These are phyloP conservation scores for Pteromalus puparum DNA, from an alignment of 1,140 invertebrate genomes.

Conservation along the genomic window DNA sequence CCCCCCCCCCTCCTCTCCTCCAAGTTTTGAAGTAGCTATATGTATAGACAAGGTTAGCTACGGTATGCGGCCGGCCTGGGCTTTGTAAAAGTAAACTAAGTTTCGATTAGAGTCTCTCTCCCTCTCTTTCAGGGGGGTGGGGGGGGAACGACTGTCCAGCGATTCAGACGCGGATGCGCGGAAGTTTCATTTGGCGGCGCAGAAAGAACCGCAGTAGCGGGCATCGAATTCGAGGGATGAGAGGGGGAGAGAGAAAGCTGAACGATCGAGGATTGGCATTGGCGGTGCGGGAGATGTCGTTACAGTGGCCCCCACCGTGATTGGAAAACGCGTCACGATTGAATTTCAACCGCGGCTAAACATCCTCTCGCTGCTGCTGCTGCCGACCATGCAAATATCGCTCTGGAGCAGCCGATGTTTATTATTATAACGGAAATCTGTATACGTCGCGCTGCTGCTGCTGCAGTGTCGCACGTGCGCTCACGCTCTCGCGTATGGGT, in stretches of 20 bases:
- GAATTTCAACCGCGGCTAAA: slow-evolving; percentile 51
- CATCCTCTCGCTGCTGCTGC: background rate
- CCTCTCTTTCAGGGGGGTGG: background rate
- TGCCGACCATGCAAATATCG: slow-evolving; percentile 44
- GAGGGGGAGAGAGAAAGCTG: slow-evolving; percentile 20
- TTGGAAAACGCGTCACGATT: slow-evolving; percentile 54
- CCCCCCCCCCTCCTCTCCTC: background rate
- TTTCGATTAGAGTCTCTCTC: slow-evolving; percentile 60
- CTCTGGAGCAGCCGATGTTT: slow-evolving; percentile 34
- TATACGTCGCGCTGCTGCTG: slow-evolving; percentile 4
- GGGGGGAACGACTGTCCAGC: slow-evolving; percentile 36
- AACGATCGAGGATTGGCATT: slow-evolving; percentile 41
- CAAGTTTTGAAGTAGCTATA: slow-evolving; percentile 47
- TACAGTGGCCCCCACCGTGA: slow-evolving; percentile 36
- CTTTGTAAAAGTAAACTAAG: slow-evolving; percentile 61
- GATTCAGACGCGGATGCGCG: slow-evolving; percentile 44
- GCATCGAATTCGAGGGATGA: background rate
- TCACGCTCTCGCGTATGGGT: background rate
- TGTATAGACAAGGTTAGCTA: slow-evolving; percentile 6
- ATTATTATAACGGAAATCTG: slow-evolving; percentile 53
- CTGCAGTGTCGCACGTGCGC: background rate
- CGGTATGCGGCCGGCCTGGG: slow-evolving; percentile 34
- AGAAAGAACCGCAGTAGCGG: slow-evolving; percentile 16
- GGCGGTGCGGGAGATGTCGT: slow-evolving; percentile 40
- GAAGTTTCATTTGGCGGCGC: slow-evolving; percentile 51